Conservation (phyloP, 2,113 vertebrate genomes). For the Falco punctatus region DNA sequence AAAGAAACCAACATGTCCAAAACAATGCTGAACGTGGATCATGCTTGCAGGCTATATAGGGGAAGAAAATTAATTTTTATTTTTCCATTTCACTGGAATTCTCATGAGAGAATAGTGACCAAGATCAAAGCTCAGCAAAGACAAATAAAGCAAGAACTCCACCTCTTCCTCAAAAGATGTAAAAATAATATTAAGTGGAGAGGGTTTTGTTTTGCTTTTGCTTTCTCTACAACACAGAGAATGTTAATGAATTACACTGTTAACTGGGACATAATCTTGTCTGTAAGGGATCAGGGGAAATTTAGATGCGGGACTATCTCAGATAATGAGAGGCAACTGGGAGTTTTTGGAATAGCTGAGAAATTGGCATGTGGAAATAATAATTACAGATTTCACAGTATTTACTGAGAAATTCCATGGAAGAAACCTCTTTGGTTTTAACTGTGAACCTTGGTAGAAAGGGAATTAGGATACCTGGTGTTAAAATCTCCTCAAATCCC, state of each 20-base stretch:
- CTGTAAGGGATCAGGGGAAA: conserved; percentile 67
- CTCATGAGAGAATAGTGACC: conserved; percentile 5
- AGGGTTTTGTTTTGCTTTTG: conserved; percentile 52
- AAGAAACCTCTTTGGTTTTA: conserved; percentile 29
- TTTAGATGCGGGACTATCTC: conserved; percentile 63
- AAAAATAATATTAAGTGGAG: conserved; percentile 42
- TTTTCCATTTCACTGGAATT: not conserved
- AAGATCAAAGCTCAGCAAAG: conserved; percentile 44
- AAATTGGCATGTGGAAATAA: conserved; percentile 66
- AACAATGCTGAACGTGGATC: not conserved
- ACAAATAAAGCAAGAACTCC: conserved; percentile 43
- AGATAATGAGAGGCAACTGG: conserved; percentile 69
- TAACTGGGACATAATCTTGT: conserved; percentile 72
- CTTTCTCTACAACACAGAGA: conserved; percentile 56
- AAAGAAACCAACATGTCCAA: not conserved
- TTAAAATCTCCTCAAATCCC: conserved; percentile 59
- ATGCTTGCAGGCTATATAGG: not conserved
- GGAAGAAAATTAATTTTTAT: not conserved
- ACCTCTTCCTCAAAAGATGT: conserved; percentile 24
- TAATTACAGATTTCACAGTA: conserved; percentile 72
- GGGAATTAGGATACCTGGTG: conserved; percentile 53
- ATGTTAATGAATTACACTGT: conserved; percentile 67
- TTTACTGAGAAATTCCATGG: conserved; percentile 40
- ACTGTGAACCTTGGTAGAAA: not conserved
- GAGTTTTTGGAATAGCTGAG: conserved; percentile 41